These are phyloP conservation scores for Sebastes elongatus DNA, from an alignment of 2,797 vertebrate species.

Conservation along the genomic window DNA sequence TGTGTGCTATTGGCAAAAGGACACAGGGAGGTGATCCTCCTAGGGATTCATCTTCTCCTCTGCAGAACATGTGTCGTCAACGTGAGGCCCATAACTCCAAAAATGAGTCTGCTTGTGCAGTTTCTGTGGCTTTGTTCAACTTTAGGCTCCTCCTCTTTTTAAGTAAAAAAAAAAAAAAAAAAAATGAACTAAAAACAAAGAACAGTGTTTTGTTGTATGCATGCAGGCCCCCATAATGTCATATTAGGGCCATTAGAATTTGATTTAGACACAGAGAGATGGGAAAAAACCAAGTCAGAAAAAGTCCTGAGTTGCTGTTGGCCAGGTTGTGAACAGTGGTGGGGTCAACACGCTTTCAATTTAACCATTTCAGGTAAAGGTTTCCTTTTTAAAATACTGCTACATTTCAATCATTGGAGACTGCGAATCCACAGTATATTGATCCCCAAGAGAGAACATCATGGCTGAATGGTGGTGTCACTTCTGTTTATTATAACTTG, in stretches of 20 bases:
- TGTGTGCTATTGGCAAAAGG: conserved; percentile 30
- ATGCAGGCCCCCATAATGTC: conserved; percentile 15
- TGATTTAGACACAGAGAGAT: not conserved
- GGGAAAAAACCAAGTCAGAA: not conserved
- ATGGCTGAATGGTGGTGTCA: not conserved
- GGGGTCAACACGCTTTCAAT: not conserved
- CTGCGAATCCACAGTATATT: not conserved
- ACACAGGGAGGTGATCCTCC: conserved; percentile 18
- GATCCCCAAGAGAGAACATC: not conserved
- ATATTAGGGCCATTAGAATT: not conserved
- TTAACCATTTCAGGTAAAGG: not conserved
- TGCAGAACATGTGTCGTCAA: not conserved
- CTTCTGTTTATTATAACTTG: not conserved
- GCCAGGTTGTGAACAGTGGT: conserved; percentile 2
- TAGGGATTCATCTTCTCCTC: conserved; percentile 16
- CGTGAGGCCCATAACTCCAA: not conserved
- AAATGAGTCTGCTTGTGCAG: not conserved
- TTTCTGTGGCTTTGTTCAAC: conserved; percentile 14
- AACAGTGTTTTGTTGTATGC: conserved; percentile 2
- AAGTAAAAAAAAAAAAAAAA: not conserved
- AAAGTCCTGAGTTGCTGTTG: conserved; percentile 56
- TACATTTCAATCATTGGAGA: not conserved
- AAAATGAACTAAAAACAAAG: not conserved
- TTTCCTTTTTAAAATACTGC: not conserved
- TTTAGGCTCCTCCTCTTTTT: conserved; percentile 6